Evolutionary conservation across 2,113 vertebrate genomes (phyloP), one percentile per base, ranked within the genome.

Genomic region (Eudorcas thomsonii): DNA sequence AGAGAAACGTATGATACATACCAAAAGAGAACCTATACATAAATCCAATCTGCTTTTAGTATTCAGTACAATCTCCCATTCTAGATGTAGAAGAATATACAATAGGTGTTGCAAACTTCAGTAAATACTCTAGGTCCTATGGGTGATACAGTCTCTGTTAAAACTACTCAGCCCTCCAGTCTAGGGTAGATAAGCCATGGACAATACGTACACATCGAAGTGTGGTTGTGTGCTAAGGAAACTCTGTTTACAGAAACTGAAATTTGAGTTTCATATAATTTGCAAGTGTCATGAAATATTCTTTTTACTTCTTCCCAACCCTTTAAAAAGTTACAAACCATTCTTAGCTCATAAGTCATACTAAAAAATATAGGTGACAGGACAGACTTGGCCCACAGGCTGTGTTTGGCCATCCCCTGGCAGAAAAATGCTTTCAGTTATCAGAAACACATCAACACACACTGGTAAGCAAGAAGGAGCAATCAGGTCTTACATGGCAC

Each of bases 251-350:
- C 45, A 25, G 87, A 93, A 95, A 93, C 45, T 71, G 33, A 88
- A 95, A 57, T 95, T 25, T 90, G 59, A 82, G 88, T 92, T 96
- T 92, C 71, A 95, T 62, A 12, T 33, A 43, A 90, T 80, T 96
- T 89, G 71, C 84, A 64, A 28, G 6, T 48, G n/a, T 80, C 84
- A 94, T 11, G 74, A 90, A 92, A 71, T 93, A 78, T 50, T 92
- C n/a, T 87, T 90, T 90, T 97, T 88, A 86, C 71, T 94, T 94
- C 81, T 64, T 59, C 25, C 59, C 55, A 96, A 77, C 39, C 6
- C 81, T 90, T 87, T 50, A 64, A 95, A 96, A 87, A 80, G 39
- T n/a, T 50, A 81, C 81, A 94, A 89, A 52, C 43, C 80, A 95
- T 95, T 92, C 90, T 95, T 80, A 84, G 59, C 13, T 96, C 77